A percentile compares a stretch with the other conserved stretches of the same genome.
Evolutionary conservation across 2,888 invertebrate species (phyloP).

Genomic region (Dasysyrphus tricinctus): DNA sequence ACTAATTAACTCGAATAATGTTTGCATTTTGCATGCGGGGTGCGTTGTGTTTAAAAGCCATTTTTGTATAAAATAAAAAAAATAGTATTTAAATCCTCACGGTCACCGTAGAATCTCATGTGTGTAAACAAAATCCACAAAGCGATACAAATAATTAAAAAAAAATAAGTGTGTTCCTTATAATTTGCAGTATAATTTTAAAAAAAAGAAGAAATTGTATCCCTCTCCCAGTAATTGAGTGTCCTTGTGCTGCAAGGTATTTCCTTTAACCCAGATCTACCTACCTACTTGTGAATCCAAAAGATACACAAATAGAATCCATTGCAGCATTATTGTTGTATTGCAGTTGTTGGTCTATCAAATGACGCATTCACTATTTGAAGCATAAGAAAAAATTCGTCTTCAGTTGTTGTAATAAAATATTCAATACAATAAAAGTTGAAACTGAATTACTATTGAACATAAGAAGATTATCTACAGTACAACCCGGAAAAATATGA

Average conservation of each 20-base stretch:
- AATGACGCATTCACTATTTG: constrained; percentile 64
- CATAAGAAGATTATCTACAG: constrained; percentile 1
- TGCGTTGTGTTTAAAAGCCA: constrained; percentile 26
- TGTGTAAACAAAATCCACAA: constrained; percentile 38
- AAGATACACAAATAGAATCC: constrained; percentile 51
- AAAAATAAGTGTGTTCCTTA: neutral
- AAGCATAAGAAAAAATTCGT: constrained; percentile 10
- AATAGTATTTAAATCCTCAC: constrained; percentile 4
- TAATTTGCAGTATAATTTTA: neutral
- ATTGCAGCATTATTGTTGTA: constrained; percentile 57
- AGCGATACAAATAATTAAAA: constrained; percentile 36
- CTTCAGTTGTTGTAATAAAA: constrained; percentile 21
- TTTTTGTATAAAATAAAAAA: neutral
- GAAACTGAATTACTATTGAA: constrained; percentile 12
- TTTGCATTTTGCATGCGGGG: constrained; percentile 27
- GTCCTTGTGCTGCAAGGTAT: constrained; percentile 37
- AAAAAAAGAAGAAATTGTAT: constrained; percentile 16
- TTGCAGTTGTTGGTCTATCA: constrained; percentile 55
- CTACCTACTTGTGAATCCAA: neutral
- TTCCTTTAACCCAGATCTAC: constrained; percentile 24
- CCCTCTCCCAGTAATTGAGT: constrained; percentile 2
- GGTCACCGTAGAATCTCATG: neutral
- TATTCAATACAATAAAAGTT: neutral
- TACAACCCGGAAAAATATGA: constrained; percentile 24
- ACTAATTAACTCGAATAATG: constrained; percentile 31